Evolutionary conservation across 2,888 invertebrate species (phyloP).

Genomic region (Orthosia gracilis): DNA sequence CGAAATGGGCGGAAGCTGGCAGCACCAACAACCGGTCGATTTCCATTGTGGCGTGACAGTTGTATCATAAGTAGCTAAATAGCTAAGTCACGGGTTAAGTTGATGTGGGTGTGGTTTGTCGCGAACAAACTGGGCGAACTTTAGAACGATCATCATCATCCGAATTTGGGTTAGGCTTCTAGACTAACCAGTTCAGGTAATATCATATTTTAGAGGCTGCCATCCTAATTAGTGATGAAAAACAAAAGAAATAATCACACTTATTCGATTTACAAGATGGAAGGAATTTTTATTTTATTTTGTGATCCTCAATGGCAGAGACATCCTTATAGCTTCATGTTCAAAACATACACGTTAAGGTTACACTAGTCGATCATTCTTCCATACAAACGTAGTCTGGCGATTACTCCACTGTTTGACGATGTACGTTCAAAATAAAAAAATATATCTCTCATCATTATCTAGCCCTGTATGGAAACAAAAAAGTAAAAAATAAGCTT

Average conservation of each 20-base stretch:
- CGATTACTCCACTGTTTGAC: too few relatives aligned
- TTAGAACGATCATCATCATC: not conserved
- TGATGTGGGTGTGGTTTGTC: constrained; percentile 26
- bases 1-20: constrained; percentile 55
- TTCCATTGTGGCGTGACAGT: constrained; percentile 32
- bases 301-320: not conserved
- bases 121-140: not conserved
- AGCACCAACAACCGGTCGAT: constrained; percentile 24
- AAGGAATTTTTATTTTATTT: not conserved
- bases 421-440: too few relatives aligned
- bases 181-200: not conserved
- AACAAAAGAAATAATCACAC: not conserved
- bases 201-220: too few relatives aligned
- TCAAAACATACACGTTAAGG: not conserved
- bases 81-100: constrained; percentile 9
- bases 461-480: too few relatives aligned
- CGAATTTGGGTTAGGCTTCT: not conserved
- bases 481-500: too few relatives aligned
- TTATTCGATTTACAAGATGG: not conserved
- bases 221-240: not conserved
- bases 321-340: not conserved
- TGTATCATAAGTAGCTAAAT: constrained; percentile 42
- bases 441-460: too few relatives aligned
- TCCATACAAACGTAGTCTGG: too few relatives aligned
- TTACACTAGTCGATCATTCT: too few relatives aligned